Percentiles rank a stretch among this genome's conserved stretches.
phyloP scores from a whole-genome alignment of 2,797 vertebrate genomes.

The Notoglanidium macrostoma region DNA sequence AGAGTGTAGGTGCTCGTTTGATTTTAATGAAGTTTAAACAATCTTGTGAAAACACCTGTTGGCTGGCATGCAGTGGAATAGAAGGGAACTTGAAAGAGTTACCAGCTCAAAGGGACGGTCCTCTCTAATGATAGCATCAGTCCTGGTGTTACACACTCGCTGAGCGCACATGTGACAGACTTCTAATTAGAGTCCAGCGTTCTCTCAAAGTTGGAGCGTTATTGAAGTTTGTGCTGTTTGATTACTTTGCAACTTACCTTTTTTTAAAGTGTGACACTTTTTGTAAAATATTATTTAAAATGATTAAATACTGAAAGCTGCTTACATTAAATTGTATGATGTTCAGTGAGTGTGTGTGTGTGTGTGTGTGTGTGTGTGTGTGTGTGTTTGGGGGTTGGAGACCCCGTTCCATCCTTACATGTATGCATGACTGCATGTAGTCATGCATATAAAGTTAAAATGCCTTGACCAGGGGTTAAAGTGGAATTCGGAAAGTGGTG shows the following conservation, averaged over 20 bases:
- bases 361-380: neutral
- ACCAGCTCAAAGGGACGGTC: slow-evolving; percentile 68
- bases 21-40: slow-evolving; percentile 66
- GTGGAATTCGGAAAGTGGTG: neutral
- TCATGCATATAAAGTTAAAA: neutral
- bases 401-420: neutral
- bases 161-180: slow-evolving; percentile 68
- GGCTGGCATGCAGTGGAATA: slow-evolving; percentile 58
- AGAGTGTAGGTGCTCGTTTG: slow-evolving; percentile 54
- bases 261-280: slow-evolving; percentile 62
- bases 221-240: slow-evolving; percentile 62
- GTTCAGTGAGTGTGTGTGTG: neutral
- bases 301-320: slow-evolving; percentile 12
- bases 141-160: slow-evolving; percentile 64
- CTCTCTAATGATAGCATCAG: slow-evolving; percentile 71
- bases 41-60: slow-evolving; percentile 68
- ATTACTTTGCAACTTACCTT: slow-evolving; percentile 65
- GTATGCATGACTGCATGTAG: no score
- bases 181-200: slow-evolving; percentile 71
- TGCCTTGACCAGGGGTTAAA: neutral
- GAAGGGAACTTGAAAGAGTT: slow-evolving; percentile 68
- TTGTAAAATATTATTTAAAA: slow-evolving; percentile 27
- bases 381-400: neutral
- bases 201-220: slow-evolving; percentile 57
- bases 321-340: neutral